phyloP scores from a whole-genome alignment of 2,888 invertebrate genomes.

The Acanthosepion pharaonis region DNA sequence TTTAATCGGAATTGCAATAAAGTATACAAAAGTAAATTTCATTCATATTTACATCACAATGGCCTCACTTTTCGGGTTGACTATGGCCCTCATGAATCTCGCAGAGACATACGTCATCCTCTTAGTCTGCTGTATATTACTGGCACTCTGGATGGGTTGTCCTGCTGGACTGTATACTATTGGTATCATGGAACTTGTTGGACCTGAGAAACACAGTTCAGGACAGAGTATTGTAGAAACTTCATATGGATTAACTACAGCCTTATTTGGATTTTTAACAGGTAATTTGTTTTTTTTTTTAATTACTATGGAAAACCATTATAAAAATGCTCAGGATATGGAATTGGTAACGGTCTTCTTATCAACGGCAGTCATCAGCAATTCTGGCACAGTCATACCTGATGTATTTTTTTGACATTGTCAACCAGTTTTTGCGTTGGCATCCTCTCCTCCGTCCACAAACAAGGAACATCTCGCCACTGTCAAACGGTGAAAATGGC shows the following conservation, averaged over 20 bases:
- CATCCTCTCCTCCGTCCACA: too few species aligned
- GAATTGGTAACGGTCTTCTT: too few species aligned
- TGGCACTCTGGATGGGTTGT: background rate
- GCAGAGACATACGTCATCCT: background rate
- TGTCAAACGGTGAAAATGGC: too few species aligned
- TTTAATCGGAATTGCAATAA: background rate
- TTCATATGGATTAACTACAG: background rate
- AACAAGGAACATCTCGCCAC: too few species aligned
- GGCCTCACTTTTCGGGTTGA: background rate
- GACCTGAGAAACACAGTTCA: background rate
- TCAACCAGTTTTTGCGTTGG: too few species aligned
- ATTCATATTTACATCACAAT: background rate
- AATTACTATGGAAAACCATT: too few species aligned
- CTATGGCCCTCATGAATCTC: background rate
- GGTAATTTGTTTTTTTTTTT: background rate
- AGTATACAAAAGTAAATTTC: background rate
- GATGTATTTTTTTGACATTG: too few species aligned
- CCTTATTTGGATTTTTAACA: background rate
- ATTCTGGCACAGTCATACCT: too few species aligned
- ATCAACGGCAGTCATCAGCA: too few species aligned
- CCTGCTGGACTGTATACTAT: background rate
- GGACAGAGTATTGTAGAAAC: background rate
- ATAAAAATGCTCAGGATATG: too few species aligned
- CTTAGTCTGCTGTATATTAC: background rate
- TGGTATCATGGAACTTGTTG: background rate